Percentiles rank a stretch among this genome's conserved stretches.
These are phyloP conservation scores for Drosophila repletoides DNA, from an alignment of 1,140 invertebrate species.

Conservation along the genomic window DNA sequence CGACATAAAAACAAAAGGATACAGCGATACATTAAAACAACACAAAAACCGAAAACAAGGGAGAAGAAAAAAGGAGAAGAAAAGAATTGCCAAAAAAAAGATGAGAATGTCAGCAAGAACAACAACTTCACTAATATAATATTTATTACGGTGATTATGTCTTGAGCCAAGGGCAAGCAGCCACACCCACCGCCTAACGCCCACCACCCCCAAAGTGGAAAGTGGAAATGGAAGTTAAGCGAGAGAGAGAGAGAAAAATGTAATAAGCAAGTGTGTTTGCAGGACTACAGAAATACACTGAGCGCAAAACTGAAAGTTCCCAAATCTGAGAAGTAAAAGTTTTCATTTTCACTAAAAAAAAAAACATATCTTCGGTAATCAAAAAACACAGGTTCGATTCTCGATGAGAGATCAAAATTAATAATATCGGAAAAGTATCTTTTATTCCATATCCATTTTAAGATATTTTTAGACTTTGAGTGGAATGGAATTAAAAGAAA, in stretches of 20 bases:
- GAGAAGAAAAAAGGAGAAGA: background rate
- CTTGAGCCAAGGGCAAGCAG: conserved; percentile 43
- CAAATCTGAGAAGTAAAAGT: too few species aligned
- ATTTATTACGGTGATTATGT: conserved; percentile 65
- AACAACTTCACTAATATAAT: conserved; percentile 59
- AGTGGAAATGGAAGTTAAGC: conserved; percentile 22
- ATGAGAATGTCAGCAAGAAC: conserved; percentile 10
- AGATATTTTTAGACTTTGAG: too few species aligned
- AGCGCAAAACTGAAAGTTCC: too few species aligned
- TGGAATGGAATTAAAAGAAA: conserved; percentile 5
- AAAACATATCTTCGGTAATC: too few species aligned
- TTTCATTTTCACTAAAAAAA: too few species aligned
- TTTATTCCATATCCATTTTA: too few species aligned
- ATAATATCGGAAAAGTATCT: too few species aligned
- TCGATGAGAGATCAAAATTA: too few species aligned
- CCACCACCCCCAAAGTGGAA: conserved; percentile 6
- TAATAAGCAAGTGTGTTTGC: conserved; percentile 38
- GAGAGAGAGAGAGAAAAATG: conserved; percentile 21
- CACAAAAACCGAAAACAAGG: background rate
- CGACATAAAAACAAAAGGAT: conserved; percentile 11
- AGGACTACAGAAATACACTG: too few species aligned
- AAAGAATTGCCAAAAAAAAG: conserved; percentile 13
- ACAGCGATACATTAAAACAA: conserved; percentile 7
- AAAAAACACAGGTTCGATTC: too few species aligned
- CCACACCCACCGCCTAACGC: background rate